Evolutionary conservation across 2,888 invertebrate species (phyloP), one percentile per base, ranked within the genome.

Genomic region (Leptinotarsa peninsularis): DNA sequence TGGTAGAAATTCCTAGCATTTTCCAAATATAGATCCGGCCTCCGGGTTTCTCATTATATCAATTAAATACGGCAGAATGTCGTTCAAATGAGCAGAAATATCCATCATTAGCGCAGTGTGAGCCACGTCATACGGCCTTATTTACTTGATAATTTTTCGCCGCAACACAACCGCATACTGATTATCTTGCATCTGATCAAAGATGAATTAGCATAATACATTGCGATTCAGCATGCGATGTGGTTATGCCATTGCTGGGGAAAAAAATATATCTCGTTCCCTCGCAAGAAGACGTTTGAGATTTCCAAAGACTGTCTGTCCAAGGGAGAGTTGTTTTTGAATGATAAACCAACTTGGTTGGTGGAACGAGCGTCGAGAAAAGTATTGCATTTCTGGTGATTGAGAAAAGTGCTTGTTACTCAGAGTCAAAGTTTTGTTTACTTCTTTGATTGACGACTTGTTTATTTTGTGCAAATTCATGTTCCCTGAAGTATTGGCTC

Each of bases 11-110:
- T 67, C 66, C 60, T 71, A 66, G 70, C 73, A 78, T 75, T 79
- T 70, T 77, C 83, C 82, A 82, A 83, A 83, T 84, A 82, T 79
- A 82, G 83, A 80, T 79, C 75, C 75, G 71, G 71, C 54, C 66
- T 63, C 67, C 52, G 77, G 80, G 81, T 81, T 72, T 68, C 71
- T 83, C 81, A 81, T 82, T 82, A 83, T 82, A 82, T 83, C 83
- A 84, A 84, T 84, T 84, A 83, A 83, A 79, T 79, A 75, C 72
- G 43, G 77, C 75, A 80, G 83, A 84, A 83, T 83, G 84, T 83
- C 81, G 82, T 77, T 82, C 78, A 82, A 82, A 84, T 83, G 81
- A 84, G 78, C 78, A 81, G 74, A 77, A 82, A 82, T 82, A 82
- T 83, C 83, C 81, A 81, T 84, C 83, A 84, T 84, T 83, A 83